Evolutionary conservation across 2,113 vertebrate genomes (phyloP).

Genomic region (Psittacara wagleri): DNA sequence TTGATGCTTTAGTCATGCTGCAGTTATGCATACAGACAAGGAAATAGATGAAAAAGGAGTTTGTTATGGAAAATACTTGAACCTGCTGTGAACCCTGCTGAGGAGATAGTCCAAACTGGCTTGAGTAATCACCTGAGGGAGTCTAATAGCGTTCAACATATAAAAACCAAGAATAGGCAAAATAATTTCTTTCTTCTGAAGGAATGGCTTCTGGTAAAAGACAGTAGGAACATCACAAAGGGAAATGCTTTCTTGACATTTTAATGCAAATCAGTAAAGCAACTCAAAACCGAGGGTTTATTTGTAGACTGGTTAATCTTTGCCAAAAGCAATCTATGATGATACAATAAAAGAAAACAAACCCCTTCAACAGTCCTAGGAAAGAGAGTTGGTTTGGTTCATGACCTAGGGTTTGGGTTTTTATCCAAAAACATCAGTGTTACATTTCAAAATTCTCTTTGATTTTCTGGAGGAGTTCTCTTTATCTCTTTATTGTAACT

Average conservation of each 20-base stretch:
- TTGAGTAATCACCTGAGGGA: background rate
- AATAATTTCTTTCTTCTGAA: background rate
- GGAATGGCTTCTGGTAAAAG: background rate
- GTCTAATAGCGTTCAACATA: background rate
- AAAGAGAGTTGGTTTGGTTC: background rate
- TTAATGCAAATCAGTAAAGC: constrained; percentile 9
- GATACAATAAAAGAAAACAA: constrained; percentile 25
- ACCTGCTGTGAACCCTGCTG: background rate
- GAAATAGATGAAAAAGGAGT: background rate
- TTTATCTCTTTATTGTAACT: background rate
- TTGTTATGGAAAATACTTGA: background rate
- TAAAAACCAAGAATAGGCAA: background rate
- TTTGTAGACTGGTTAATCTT: constrained; percentile 47
- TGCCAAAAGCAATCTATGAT: constrained; percentile 7
- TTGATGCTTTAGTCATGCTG: background rate
- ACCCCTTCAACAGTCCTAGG: background rate
- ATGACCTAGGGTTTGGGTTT: background rate
- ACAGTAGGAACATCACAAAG: background rate
- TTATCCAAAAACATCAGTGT: background rate
- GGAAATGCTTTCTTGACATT: background rate
- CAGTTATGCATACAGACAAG: background rate
- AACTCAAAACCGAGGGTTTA: background rate
- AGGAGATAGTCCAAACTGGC: background rate
- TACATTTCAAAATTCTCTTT: background rate
- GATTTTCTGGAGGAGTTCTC: background rate